Evolutionary conservation across 2,888 invertebrate genomes (phyloP).

Genomic region (Pseudoips prasinana): DNA sequence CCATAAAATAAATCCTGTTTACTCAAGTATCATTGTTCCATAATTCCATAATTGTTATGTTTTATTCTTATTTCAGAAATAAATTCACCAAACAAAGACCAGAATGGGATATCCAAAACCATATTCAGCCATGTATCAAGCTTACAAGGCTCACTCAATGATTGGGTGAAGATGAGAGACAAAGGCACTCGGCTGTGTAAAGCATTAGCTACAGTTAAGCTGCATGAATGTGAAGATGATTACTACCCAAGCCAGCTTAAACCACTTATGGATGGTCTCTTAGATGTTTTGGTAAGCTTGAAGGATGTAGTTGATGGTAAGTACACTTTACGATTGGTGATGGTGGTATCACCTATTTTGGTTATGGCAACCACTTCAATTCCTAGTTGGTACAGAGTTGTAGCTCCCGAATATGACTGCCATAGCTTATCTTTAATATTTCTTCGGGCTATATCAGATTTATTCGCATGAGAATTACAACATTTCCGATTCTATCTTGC

Average conservation of each 20-base stretch:
- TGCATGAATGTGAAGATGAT: constrained; percentile 57
- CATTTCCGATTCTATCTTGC: too few relatives aligned
- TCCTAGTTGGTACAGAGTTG: too few relatives aligned
- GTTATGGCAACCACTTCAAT: too few relatives aligned
- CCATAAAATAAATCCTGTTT: too few relatives aligned
- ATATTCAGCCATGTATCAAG: constrained; percentile 62
- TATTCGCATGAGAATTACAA: too few relatives aligned
- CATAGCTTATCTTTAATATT: too few relatives aligned
- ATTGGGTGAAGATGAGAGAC: constrained; percentile 57
- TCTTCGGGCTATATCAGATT: too few relatives aligned
- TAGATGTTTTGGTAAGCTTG: constrained; percentile 48
- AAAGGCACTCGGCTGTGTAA: constrained; percentile 59
- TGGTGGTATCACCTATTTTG: too few relatives aligned
- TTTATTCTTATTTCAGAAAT: constrained; percentile 67
- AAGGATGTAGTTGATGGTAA: constrained; percentile 57
- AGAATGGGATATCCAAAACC: constrained; percentile 59
- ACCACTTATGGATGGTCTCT: constrained; percentile 48
- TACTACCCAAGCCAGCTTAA: constrained; percentile 61
- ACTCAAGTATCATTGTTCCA: too few relatives aligned
- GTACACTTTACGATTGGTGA: too few relatives aligned
- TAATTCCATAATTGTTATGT: too few relatives aligned
- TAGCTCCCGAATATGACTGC: too few relatives aligned
- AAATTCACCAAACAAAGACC: constrained; percentile 55
- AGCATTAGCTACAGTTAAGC: constrained; percentile 51
- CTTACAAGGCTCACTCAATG: constrained; percentile 50